phyloP scores from a whole-genome alignment of 1,140 invertebrate species.

The Brachionus paranguensis region DNA sequence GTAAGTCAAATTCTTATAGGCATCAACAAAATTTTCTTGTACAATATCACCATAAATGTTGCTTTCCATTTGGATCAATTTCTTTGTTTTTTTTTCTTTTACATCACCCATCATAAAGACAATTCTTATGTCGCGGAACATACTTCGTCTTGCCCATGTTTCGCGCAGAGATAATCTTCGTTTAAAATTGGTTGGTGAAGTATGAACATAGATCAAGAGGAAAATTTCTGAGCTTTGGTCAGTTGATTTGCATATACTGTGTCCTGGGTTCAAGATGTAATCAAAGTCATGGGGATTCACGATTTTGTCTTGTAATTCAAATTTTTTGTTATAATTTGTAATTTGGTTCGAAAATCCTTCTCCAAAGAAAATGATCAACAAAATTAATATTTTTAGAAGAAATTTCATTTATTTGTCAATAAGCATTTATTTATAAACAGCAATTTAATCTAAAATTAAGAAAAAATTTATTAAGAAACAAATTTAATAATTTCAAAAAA shows the following conservation, averaged over 20 bases:
- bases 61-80: slow-evolving; percentile 61
- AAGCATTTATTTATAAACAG: too few relatives aligned
- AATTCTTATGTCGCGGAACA: slow-evolving; percentile 41
- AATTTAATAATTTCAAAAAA: too few relatives aligned
- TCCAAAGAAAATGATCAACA: neutral
- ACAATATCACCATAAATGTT: slow-evolving; percentile 51
- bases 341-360: neutral
- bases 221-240: neutral
- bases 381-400: too few relatives aligned
- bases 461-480: too few relatives aligned
- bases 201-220: slow-evolving; percentile 42
- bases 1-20: slow-evolving; percentile 75
- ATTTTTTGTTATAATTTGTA: neutral
- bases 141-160: slow-evolving; percentile 41
- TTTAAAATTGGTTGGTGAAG: slow-evolving; percentile 42
- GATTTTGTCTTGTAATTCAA: neutral
- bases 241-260: neutral
- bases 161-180: slow-evolving; percentile 41
- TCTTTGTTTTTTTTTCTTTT: slow-evolving; percentile 47
- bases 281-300: slow-evolving; percentile 43
- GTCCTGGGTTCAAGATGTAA: slow-evolving; percentile 42
- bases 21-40: slow-evolving; percentile 63
- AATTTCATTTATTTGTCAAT: too few relatives aligned
- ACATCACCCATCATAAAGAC: slow-evolving; percentile 44
- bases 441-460: too few relatives aligned